Conservation (phyloP, 30 jellyfish, hydroid and myxozoan species). For the Hydractinia echinata region DNA sequence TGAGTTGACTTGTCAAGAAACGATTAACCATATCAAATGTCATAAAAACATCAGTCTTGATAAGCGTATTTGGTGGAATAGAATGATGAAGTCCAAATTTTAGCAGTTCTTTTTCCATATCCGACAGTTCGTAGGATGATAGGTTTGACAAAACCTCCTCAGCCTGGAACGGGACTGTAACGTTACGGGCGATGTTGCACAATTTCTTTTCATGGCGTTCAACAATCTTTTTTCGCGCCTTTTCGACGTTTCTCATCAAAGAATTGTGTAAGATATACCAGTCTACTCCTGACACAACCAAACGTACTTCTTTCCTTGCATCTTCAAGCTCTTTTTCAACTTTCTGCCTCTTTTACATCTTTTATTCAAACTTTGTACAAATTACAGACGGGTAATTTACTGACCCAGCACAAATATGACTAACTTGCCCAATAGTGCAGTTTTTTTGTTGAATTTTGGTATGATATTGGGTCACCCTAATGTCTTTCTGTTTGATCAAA, state of each 20-base stretch:
- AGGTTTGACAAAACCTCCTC: not conserved
- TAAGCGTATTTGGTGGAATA: not conserved
- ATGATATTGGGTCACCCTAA: too few relatives aligned
- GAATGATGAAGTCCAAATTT: not conserved
- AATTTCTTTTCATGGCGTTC: not conserved
- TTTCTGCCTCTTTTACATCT: too few relatives aligned
- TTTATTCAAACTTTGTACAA: too few relatives aligned
- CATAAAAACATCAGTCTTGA: not conserved
- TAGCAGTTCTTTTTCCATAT: not conserved
- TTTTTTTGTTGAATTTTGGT: too few relatives aligned
- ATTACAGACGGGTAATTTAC: too few relatives aligned
- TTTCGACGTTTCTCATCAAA: not conserved
- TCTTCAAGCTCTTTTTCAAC: too few relatives aligned
- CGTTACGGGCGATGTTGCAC: not conserved
- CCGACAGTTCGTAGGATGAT: not conserved
- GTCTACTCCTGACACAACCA: too few relatives aligned
- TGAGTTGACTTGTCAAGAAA: constrained; percentile 1
- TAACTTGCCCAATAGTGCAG: too few relatives aligned
- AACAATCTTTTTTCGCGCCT: not conserved
- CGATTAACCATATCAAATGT: constrained; percentile 9
- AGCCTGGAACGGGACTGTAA: not conserved
- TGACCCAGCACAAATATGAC: too few relatives aligned
- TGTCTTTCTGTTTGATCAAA: too few relatives aligned
- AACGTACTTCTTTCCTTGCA: too few relatives aligned
- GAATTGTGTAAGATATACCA: too few relatives aligned